Evolutionary conservation across 92 coral and sea anemone genomes (phyloP).

Genomic region (Epizoanthus ramosus): DNA sequence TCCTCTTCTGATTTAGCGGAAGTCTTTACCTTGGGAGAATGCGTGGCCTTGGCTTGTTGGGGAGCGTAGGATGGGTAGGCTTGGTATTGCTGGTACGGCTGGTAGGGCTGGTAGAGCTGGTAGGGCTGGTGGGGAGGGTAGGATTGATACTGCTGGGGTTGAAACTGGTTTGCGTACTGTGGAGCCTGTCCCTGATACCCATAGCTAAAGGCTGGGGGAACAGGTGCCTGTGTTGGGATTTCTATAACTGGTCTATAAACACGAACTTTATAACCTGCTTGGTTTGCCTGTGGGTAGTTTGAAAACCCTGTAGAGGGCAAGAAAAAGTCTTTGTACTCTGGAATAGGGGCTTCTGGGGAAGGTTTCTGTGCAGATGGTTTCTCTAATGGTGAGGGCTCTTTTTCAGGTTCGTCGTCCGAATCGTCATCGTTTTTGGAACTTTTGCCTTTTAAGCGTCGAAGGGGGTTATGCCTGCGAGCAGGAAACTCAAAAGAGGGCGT

Average conservation of each 20-base stretch:
- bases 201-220: background rate
- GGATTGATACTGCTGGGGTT: slow-evolving; percentile 16
- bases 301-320: slow-evolving; percentile 3
- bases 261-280: slow-evolving; percentile 35
- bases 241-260: slow-evolving; percentile 54
- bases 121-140: background rate
- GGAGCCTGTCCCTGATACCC: slow-evolving; percentile 11
- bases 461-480: slow-evolving; percentile 33
- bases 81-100: slow-evolving; percentile 23
- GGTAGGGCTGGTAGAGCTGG: background rate
- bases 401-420: background rate
- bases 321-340: slow-evolving; percentile 27
- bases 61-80: slow-evolving; percentile 6
- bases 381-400: background rate
- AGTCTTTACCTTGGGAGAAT: background rate
- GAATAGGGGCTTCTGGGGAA: slow-evolving; percentile 2
- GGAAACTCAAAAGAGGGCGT: background rate
- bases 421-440: background rate
- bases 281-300: slow-evolving; percentile 30
- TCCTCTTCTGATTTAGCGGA: background rate
- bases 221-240: slow-evolving; percentile 37
- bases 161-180: slow-evolving; percentile 11
- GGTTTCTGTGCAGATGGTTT: background rate
- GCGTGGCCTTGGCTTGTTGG: background rate
- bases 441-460: slow-evolving; percentile 15